These are phyloP conservation scores for Machimus atricapillus DNA, from an alignment of 2,888 invertebrate species.

Conservation along the genomic window DNA sequence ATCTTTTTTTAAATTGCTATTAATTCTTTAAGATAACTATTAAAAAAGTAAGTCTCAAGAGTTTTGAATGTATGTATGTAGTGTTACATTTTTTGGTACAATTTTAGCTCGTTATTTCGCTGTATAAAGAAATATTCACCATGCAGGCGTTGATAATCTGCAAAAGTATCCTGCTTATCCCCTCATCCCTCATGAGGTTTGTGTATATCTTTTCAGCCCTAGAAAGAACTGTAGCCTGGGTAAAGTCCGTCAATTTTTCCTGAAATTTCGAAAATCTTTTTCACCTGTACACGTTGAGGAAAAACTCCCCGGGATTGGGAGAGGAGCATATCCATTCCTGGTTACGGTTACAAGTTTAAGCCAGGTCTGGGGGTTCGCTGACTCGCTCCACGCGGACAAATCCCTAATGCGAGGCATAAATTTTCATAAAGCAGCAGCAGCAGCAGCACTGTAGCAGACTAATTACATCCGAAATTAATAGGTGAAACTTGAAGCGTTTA, in stretches of 20 bases:
- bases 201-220: not conserved
- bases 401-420: slow-evolving; percentile 7
- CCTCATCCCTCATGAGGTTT: not conserved
- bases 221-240: not conserved
- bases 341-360: not conserved
- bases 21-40: too few relatives aligned
- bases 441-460: not conserved
- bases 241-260: not conserved
- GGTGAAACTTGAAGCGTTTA: slow-evolving; percentile 33
- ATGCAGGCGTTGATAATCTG: not conserved
- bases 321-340: not conserved
- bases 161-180: not conserved
- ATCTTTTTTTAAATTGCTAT: too few relatives aligned
- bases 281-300: not conserved
- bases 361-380: not conserved
- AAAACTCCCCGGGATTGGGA: not conserved
- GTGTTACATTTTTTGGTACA: not conserved
- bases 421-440: slow-evolving; percentile 1
- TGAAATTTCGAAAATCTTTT: not conserved
- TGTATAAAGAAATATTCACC: not conserved
- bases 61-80: not conserved
- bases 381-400: not conserved
- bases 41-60: not conserved
- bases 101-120: not conserved
- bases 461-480: slow-evolving; percentile 32